Evolutionary conservation across 2,797 vertebrate species (phyloP), one percentile per base, ranked within the genome.

Genomic region (Lutjanus argentimaculatus): DNA sequence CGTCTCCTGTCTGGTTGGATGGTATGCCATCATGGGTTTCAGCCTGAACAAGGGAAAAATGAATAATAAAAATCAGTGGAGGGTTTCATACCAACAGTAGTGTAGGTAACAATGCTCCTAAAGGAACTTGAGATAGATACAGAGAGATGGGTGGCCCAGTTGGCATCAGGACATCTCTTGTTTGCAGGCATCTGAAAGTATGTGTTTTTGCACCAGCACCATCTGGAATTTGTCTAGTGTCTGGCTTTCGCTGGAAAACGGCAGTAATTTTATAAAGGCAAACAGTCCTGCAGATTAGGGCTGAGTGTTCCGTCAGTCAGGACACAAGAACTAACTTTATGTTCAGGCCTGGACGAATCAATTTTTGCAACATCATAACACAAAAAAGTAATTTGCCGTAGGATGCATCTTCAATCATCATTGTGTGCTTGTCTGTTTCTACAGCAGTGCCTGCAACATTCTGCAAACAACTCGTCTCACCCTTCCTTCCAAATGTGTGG

Each of bases 1-100:
- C 94, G 48, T 99, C 96, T 0, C 95, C 94, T 36, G 95, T 97
- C 88, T 97, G 95, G 86, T 94, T 95, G 5, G 85, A 92, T 19
- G 92, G 87, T n/a, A 93, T 73, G 30, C 97, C 97, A 2, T 97
- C 96, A 0, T 92, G 77, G 0, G 97, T 97, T 78, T 91, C 87
- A 62, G 96, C 97, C 98, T 99, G 89, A 8, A 84, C 59, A 80
- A 79, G 16, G 55, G 14, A 21, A 77, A 76, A 5, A 55, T 0
- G 0, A 42, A 46, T 6, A 2, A 51, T n/a, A 70, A 22, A 30
- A 43, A 21, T 62, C 4, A 68, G 10, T 25, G 2, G 1, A 40
- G 5, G 30, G 12, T 1, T 14, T 14, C 13, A 14, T 36, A 36
- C 30, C 30, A 36, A 36, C 4, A 3, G 30, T 36, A 36, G 36